Percentiles rank a stretch among this genome's conserved stretches.
Evolutionary conservation across 2,113 vertebrate genomes (phyloP).

Genomic region (Oncorhynchus masou): DNA sequence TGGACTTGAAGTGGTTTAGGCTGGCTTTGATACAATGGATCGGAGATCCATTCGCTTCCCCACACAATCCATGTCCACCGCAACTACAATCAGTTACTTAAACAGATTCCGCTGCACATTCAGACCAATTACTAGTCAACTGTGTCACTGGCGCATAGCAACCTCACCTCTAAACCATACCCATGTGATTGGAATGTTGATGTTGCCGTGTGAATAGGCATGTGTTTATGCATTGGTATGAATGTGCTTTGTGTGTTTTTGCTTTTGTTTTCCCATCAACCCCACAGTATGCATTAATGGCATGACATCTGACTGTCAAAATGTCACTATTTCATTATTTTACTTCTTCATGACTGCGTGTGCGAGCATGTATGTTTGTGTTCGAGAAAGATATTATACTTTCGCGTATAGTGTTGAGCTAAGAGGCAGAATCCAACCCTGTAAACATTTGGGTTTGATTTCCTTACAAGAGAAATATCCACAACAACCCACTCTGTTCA

Average conservation of each 20-base stretch:
- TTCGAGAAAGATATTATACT: background rate
- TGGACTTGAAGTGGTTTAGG: conserved; percentile 30
- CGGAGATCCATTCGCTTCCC: conserved; percentile 3
- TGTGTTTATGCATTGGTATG: background rate
- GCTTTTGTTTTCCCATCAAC: background rate
- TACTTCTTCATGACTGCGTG: too few species aligned
- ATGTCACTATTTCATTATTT: too few species aligned
- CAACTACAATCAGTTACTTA: conserved; percentile 36
- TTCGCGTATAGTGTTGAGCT: background rate
- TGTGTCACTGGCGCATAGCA: conserved; percentile 12
- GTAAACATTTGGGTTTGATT: background rate
- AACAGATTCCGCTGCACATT: conserved; percentile 14
- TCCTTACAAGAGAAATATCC: background rate
- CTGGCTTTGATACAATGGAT: conserved; percentile 22
- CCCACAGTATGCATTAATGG: background rate
- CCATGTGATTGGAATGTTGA: background rate
- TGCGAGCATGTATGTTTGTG: background rate
- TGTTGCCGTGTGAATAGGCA: background rate
- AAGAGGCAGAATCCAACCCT: background rate
- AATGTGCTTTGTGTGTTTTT: background rate
- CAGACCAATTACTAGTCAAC: conserved; percentile 17
- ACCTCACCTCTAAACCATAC: background rate
- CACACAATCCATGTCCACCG: conserved; percentile 13
- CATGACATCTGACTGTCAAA: too few species aligned
- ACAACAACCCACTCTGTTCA: background rate